phyloP scores from a whole-genome alignment of 2,797 vertebrate species.

The Pangasius larnaudii region DNA sequence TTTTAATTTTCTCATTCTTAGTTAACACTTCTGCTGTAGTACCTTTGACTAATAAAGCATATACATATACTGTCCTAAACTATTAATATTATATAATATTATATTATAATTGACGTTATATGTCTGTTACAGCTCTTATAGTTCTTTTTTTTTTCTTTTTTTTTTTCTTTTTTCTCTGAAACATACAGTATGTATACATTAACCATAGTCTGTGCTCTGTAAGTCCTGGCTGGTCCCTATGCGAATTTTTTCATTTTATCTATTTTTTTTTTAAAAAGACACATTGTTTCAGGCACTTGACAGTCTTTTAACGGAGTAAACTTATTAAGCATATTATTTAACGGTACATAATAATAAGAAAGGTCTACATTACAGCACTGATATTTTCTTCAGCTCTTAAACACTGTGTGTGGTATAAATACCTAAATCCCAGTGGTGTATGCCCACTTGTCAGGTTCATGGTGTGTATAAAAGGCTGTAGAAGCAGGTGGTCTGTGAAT shows the following conservation, averaged over 20 bases:
- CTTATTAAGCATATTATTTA: neutral
- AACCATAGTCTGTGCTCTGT: neutral
- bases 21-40: too few species aligned
- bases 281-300: neutral
- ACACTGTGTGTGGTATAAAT: conserved; percentile 24
- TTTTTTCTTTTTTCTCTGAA: neutral
- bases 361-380: neutral
- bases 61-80: neutral
- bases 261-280: neutral
- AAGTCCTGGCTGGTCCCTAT: neutral
- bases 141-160: neutral
- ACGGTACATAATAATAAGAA: neutral
- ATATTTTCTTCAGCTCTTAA: neutral
- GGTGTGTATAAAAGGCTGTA: conserved; percentile 33
- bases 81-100: neutral
- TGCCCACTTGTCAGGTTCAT: conserved; percentile 22
- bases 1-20: too few species aligned
- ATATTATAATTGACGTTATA: neutral
- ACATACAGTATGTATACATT: too few species aligned
- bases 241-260: neutral
- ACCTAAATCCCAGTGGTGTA: conserved; percentile 16
- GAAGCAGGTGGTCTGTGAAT: conserved; percentile 51
- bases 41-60: too few species aligned
- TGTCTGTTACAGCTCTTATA: neutral
- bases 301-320: neutral